Base-by-base conservation (phyloP, 2,888 invertebrate species). In the Drosophila multiciliata region DNA sequence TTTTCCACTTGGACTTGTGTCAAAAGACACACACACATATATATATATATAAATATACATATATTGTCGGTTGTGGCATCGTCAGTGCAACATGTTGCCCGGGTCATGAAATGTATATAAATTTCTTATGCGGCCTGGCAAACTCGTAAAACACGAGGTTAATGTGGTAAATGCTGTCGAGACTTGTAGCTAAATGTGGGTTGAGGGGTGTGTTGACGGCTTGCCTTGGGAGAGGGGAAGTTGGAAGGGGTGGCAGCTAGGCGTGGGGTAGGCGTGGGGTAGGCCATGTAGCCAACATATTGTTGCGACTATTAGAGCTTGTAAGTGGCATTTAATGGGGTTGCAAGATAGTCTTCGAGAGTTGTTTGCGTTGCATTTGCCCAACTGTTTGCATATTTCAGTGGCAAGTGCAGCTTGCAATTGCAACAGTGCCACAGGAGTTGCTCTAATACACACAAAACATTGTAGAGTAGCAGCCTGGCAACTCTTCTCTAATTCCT, bases 141-240 rank as follows among this genome's bases (percentile, higher is more conserved):
- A 77, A 77, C 88, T 85, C 85, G 85, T 85, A 85, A 85, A 89
- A 85, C 85, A 85, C 75, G 85, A 87, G 85, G 85, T 89, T 85
- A 85, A 85, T 85, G 85, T 85, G 85, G 85, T 87, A 85, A 85
- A 75, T 62, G 80, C 75, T 79, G 82, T 73, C 79, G 65, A 78
- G 84, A 65, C 70, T 52, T 59, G 26, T 40, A 61, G 63, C 33
- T 55, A 58, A 61, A 26, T 9, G n/a, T 20, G 32, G 4, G 29
- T 8, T 45, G 45, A 45, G 23, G 45, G 23, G 20, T 32, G 7
- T 0, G 42, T 12, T 20, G 60, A 53, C 23, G 62, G 61, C 64
- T 57, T 38, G 20, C 15, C 29, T 29, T 29, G 29, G 29, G 32
- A 17, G 15, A 35, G 17, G 9, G 53, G 8, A 17, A 17, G 49